Evolutionary conservation across 2,113 vertebrate genomes (phyloP), one percentile per base, ranked within the genome.

Genomic region (Melanocharis versteri): DNA sequence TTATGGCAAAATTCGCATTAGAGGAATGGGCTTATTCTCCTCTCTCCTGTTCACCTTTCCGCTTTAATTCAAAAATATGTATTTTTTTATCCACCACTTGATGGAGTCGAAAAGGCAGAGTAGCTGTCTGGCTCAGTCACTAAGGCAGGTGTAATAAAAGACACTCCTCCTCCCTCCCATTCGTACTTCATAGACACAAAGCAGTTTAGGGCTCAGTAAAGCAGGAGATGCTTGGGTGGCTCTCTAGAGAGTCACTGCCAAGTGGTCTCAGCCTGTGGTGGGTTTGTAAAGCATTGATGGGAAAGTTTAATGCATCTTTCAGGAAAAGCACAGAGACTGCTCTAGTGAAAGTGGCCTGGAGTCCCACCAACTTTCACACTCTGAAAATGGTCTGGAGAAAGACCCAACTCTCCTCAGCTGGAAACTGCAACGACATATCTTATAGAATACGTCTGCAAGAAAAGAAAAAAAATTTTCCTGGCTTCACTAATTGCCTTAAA

Each of bases 401-500:
- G 33, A 62, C 47, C 16, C 53, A 57, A 6, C n/a, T 31, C 44
- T 82, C 60, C 24, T 54, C 37, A 69, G 44, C 26, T 35, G 27
- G 22, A 64, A 56, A 30, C 26, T 39, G 37, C n/a, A 78, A 30
- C 39, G 57, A 31, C 11, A 0, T n/a, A 20, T 44, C 47, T 73
- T 54, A 66, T 7, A 61, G 64, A 73, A 61, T n/a, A 51, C 22
- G 28, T 28, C 69, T n/a, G 21, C 50, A 37, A 73, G 50, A 60
- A 69, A 13, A 45, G 47, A 83, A 92, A 65, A 81, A 1, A 47
- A n/a, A 37, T 56, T 64, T 64, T 58, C 62, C 66, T 47, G 58
- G 15, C 60, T 69, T 79, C 42, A 13, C 66, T 82, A 76, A 94
- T 93, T 73, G 66, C 70, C 81, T 87, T 95, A 88, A 80, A 78